These are phyloP conservation scores for Oncorhynchus nerka DNA, from an alignment of 2,113 vertebrate species.

Conservation along the genomic window DNA sequence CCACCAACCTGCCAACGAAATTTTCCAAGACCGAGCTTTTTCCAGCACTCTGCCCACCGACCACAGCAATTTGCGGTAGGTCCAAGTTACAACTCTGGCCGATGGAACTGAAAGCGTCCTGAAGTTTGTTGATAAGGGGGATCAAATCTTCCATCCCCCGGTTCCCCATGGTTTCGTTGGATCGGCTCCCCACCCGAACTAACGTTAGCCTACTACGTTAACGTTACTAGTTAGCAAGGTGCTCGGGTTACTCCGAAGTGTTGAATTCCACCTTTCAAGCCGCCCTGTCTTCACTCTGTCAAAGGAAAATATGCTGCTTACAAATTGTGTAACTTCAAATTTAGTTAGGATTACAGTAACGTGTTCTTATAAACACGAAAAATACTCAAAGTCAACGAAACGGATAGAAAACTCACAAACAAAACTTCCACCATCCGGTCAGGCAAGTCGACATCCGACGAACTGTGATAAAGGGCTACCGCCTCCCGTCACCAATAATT, in stretches of 20 bases:
- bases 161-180: conserved; percentile 90
- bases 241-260: conserved; percentile 66
- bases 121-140: conserved; percentile 96
- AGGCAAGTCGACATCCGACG: conserved; percentile 69
- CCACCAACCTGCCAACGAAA: conserved; percentile 88
- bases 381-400: conserved; percentile 38
- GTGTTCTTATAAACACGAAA: conserved; percentile 10
- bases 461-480: conserved; percentile 47
- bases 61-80: conserved; percentile 95
- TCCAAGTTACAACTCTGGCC: conserved; percentile 95
- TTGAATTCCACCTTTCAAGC: conserved; percentile 46
- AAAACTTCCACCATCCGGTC: conserved; percentile 80
- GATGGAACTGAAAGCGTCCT: conserved; percentile 95
- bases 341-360: conserved; percentile 15
- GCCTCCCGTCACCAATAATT: conserved; percentile 55
- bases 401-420: conserved; percentile 72
- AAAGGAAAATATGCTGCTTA: not conserved
- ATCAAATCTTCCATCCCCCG: conserved; percentile 98
- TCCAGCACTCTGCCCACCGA: conserved; percentile 94
- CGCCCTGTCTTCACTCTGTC: conserved; percentile 24
- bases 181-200: conserved; percentile 57
- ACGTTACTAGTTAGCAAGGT: conserved; percentile 49
- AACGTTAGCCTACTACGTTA: conserved; percentile 46
- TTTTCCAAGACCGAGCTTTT: conserved; percentile 97
- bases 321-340: conserved; percentile 4